Percentiles rank a stretch among this genome's conserved stretches.
phyloP scores from a whole-genome alignment of 2,113 vertebrate species.

The Aplodontia rufa region DNA sequence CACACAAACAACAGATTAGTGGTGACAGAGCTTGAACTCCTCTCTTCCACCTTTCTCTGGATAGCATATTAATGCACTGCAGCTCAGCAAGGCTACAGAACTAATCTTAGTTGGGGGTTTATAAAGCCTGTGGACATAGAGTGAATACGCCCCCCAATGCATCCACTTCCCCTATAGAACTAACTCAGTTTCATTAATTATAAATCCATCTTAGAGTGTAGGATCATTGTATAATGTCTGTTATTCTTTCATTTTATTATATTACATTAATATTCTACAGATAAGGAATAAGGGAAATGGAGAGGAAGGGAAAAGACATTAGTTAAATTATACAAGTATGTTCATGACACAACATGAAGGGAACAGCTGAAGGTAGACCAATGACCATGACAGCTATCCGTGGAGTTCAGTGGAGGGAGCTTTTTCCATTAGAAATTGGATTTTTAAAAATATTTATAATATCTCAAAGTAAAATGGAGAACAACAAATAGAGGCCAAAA shows the following conservation, averaged over 20 bases:
- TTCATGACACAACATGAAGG: neutral
- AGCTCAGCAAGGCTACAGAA: neutral
- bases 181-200: neutral
- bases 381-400: neutral
- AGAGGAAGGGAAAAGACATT: neutral
- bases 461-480: constrained; percentile 1
- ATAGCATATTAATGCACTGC: neutral
- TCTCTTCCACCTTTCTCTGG: neutral
- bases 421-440: neutral
- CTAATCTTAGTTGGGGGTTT: neutral
- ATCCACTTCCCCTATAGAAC: neutral
- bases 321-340: neutral
- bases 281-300: neutral
- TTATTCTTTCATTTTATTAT: neutral
- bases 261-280: neutral
- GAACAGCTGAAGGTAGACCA: neutral
- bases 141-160: no score
- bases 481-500: neutral
- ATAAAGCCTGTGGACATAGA: rapidly evolving
- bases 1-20: neutral
- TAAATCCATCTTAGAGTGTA: neutral
- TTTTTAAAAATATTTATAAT: neutral
- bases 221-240: neutral
- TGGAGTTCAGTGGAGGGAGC: neutral
- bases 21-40: neutral